Conservation (phyloP, 2,888 invertebrate species). For the Sisyra terminalis region DNA sequence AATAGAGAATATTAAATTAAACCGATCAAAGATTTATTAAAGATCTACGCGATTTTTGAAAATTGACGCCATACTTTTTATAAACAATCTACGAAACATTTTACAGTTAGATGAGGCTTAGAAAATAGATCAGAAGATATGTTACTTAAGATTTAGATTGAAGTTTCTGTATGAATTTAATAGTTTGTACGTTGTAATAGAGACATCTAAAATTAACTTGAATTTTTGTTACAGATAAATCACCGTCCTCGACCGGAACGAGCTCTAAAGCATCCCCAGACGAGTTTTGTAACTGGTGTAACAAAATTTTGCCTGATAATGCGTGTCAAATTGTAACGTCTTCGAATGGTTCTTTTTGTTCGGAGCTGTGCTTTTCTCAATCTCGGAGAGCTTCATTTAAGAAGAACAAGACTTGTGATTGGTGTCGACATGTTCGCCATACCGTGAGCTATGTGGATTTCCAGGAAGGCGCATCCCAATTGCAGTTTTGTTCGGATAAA, state of each 20-base stretch:
- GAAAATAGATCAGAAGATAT: no score
- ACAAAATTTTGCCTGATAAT: slow-evolving; percentile 42
- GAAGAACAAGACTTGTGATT: slow-evolving; percentile 81
- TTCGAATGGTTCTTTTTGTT: slow-evolving; percentile 47
- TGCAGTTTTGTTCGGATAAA: slow-evolving; percentile 85
- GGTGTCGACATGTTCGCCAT: slow-evolving; percentile 81
- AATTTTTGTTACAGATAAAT: slow-evolving; percentile 4
- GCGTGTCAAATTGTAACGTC: slow-evolving; percentile 31
- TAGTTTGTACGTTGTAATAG: no score
- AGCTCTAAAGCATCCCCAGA: slow-evolving; percentile 10
- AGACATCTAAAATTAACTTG: no score
- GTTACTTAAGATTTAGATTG: no score
- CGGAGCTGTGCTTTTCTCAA: slow-evolving; percentile 81
- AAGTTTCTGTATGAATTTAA: no score
- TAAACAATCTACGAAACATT: no score
- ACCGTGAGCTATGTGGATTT: slow-evolving; percentile 86
- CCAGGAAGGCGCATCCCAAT: slow-evolving; percentile 76
- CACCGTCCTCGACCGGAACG: no score
- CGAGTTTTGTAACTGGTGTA: slow-evolving; percentile 54
- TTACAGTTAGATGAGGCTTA: no score
- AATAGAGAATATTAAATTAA: no score
- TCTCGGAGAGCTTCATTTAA: slow-evolving; percentile 81
- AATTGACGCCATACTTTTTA: no score
- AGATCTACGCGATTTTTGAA: no score
- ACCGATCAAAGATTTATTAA: no score